phyloP scores from a whole-genome alignment of 2,797 vertebrate species.

The Synanceia verrucosa region DNA sequence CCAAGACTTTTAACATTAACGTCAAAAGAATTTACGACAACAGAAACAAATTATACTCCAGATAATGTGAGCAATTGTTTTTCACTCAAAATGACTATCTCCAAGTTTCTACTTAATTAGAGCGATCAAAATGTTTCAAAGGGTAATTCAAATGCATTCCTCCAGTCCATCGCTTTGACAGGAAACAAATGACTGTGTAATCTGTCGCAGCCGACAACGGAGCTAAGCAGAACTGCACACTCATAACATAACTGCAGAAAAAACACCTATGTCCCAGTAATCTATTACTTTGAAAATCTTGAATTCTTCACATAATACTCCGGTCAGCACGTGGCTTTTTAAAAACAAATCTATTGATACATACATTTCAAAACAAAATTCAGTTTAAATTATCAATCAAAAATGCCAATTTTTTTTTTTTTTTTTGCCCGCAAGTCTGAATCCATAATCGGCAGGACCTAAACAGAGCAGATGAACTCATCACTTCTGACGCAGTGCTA shows the following conservation, averaged over 20 bases:
- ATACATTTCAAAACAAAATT: constrained; percentile 52
- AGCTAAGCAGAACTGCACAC: constrained; percentile 15
- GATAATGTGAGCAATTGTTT: constrained; percentile 67
- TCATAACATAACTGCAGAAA: neutral
- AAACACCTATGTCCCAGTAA: constrained; percentile 7
- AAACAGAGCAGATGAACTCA: constrained; percentile 67
- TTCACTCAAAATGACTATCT: constrained; percentile 59
- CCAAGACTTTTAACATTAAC: constrained; percentile 77
- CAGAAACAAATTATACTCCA: constrained; percentile 66
- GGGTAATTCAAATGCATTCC: constrained; percentile 52
- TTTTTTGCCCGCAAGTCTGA: constrained; percentile 44
- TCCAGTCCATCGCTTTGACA: constrained; percentile 26
- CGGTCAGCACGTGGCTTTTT: constrained; percentile 3
- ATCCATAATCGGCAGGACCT: constrained; percentile 52
- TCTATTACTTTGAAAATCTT: constrained; percentile 22
- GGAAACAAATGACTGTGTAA: constrained; percentile 11
- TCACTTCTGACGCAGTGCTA: constrained; percentile 68
- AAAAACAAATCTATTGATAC: constrained; percentile 48
- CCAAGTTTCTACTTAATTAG: constrained; percentile 66
- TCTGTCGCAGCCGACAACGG: constrained; percentile 27
- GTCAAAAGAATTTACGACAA: constrained; percentile 74
- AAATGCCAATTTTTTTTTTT: constrained; percentile 59
- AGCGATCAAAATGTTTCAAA: constrained; percentile 47
- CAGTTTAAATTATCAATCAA: constrained; percentile 58
- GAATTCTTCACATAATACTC: constrained; percentile 12